Evolutionary conservation across 2,888 invertebrate genomes (phyloP).

Genomic region (Diplazon laetatorius): DNA sequence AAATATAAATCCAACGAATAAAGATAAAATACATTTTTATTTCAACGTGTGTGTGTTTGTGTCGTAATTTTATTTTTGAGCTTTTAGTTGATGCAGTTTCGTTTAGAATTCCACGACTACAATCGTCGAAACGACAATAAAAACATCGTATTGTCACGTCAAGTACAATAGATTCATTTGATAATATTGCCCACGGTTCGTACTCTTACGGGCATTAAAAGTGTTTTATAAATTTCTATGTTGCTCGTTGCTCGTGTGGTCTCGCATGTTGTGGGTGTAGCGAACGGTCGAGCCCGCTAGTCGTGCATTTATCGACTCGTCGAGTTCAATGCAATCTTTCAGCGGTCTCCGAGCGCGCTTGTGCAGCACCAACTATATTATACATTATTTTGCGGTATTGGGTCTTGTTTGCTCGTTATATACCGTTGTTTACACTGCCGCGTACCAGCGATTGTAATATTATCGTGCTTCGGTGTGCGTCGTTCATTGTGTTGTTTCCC

Average conservation of each 20-base stretch:
- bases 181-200: conserved; percentile 70
- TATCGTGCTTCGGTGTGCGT: conserved; percentile 43
- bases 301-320: conserved; percentile 57
- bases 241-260: conserved; percentile 31
- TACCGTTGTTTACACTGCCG: conserved; percentile 57
- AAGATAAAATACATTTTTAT: too few species aligned
- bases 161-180: conserved; percentile 77
- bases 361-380: conserved; percentile 48
- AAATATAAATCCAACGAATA: too few species aligned
- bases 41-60: too few species aligned
- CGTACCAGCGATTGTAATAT: conserved; percentile 54
- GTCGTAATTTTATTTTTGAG: not conserved
- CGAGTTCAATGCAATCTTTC: conserved; percentile 61
- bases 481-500: conserved; percentile 51
- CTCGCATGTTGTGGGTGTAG: conserved; percentile 37
- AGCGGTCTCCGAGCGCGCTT: conserved; percentile 18
- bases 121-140: conserved; percentile 61
- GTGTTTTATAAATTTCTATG: conserved; percentile 38
- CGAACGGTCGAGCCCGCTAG: conserved; percentile 46
- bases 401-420: conserved; percentile 60
- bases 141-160: conserved; percentile 75
- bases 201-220: conserved; percentile 50
- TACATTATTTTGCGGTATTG: conserved; percentile 61
- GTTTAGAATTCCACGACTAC: not conserved
- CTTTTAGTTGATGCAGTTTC: not conserved